Conservation (phyloP, 2,113 vertebrate genomes). For the Coptodon rendalli region DNA sequence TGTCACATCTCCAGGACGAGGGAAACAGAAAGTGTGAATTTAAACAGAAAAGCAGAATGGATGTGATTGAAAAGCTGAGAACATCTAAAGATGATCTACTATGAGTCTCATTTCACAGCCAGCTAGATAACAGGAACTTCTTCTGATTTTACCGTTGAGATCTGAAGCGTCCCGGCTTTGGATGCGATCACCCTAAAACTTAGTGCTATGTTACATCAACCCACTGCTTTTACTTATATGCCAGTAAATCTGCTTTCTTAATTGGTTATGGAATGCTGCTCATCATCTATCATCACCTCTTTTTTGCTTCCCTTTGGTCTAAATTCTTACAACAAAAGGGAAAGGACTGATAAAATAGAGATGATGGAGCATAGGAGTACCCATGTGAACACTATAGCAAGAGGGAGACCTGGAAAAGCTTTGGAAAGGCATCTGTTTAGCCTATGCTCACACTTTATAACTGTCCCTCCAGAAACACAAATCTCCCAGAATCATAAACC, state of each 20-base stretch:
- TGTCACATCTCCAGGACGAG: constrained; percentile 75
- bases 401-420: neutral
- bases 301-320: neutral
- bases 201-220: neutral
- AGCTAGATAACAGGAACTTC: neutral
- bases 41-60: constrained; percentile 7
- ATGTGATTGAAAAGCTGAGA: neutral
- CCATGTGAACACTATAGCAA: neutral
- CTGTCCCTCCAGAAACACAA: neutral
- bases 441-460: constrained; percentile 11
- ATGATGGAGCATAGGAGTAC: neutral
- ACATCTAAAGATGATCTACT: neutral
- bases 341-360: neutral
- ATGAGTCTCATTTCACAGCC: neutral
- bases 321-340: neutral
- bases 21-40: neutral
- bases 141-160: constrained; percentile 18
- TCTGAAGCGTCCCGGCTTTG: constrained; percentile 1
- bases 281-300: constrained; percentile 29
- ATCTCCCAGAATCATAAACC: constrained; percentile 22
- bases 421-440: constrained; percentile 35
- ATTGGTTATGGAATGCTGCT: neutral
- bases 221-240: neutral
- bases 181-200: constrained; percentile 20
- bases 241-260: constrained; percentile 34